Percentiles rank a stretch among this genome's conserved stretches.
Conservation (phyloP, 2,888 invertebrate genomes). For the Epinotia brunnichana region DNA sequence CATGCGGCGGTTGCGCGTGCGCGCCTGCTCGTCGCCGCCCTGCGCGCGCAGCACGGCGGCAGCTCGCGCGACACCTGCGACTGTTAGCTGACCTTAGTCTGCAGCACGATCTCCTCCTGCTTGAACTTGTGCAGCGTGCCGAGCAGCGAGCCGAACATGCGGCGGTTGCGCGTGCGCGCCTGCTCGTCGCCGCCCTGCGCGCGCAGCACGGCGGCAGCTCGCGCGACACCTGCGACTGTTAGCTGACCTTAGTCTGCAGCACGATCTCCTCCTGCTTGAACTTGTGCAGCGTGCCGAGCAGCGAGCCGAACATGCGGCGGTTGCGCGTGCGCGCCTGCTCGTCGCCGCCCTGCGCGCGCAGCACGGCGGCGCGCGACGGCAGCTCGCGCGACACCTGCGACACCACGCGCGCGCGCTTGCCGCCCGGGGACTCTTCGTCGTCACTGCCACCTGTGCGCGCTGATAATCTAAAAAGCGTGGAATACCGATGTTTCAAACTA, state of each 20-base stretch:
- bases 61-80: too few relatives aligned
- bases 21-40: constrained; percentile 91
- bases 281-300: constrained; percentile 96
- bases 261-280: constrained; percentile 97
- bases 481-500: too few relatives aligned
- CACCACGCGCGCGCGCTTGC: constrained; percentile 67
- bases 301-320: constrained; percentile 97
- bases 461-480: constrained; percentile 62
- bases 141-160: constrained; percentile 97
- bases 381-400: constrained; percentile 94
- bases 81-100: constrained; percentile 85
- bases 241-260: constrained; percentile 88
- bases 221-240: constrained; percentile 89
- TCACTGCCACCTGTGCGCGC: constrained; percentile 78
- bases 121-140: constrained; percentile 98
- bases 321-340: constrained; percentile 92
- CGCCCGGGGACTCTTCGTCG: constrained; percentile 69
- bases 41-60: constrained; percentile 86
- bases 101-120: constrained; percentile 95
- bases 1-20: constrained; percentile 95
- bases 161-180: constrained; percentile 91
- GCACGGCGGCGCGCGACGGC: constrained; percentile 86
- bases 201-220: constrained; percentile 85
- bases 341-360: constrained; percentile 91
- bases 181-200: constrained; percentile 93